Base-by-base conservation (phyloP, 2,797 vertebrate genomes). In the Triplophysa bombifrons region DNA sequence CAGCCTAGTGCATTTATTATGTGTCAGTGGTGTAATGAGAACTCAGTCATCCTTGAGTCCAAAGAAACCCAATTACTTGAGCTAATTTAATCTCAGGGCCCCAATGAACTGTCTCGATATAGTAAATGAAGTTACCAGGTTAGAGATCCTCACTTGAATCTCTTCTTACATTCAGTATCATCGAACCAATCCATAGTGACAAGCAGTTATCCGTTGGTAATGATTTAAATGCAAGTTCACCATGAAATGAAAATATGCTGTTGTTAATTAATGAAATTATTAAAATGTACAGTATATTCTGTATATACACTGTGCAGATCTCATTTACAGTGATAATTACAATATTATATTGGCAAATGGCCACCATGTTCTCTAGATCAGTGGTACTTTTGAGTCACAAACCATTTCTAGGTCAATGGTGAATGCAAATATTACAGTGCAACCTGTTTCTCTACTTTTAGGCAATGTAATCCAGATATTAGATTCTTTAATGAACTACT, bases 1-100 rank as follows among this genome's bases (percentile, higher is more conserved):
- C 9, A 20, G 19, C 14, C 48, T 65, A 51, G 30, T 50, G 55
- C 44, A 13, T 50, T 71, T 30, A 41, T 51, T 41, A 22, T 63
- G 14, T 73, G 60, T 56, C 17, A 58, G 61, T 30, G 38, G 38
- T 72, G 53, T 64, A 30, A 72, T 64, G n/a, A n/a, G 58, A 56
- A 17, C 25, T 73, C 70, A 58, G 63, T 38, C 70, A 73, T 67
- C 53, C 19, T 58, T 25, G 38, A 79, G 34, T 30, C 20, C 20
- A 72, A 64, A 44, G 34, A 65, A 73, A 80, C 77, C 60, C 70
- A 80, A 80, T 80, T 58, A 67, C 78, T 73, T n/a, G 19, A 73
- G 78, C 61, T 80, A 30, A 60, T 73, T 79, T 55, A 66, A 65
- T 72, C 77, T 60, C 61, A 7, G 48, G 61, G 77, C 61, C 30